phyloP scores from a whole-genome alignment of 2,888 invertebrate species.

The Plemyria rubiginata region DNA sequence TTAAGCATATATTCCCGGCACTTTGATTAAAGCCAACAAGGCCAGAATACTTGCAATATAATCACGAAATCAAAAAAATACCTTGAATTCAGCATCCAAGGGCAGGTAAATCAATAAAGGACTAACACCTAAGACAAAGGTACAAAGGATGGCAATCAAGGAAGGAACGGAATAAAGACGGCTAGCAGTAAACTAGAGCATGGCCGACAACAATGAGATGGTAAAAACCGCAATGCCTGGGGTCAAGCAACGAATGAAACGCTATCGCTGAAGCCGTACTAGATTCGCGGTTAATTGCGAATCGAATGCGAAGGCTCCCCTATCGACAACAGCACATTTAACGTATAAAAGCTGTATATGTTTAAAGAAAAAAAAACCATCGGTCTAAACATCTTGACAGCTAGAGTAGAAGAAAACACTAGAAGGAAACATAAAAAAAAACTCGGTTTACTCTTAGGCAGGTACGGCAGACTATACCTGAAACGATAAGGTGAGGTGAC shows the following conservation, averaged over 20 bases:
- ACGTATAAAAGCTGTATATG: not conserved
- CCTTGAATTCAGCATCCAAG: constrained; percentile 43
- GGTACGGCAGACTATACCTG: too few relatives aligned
- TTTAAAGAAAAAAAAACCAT: not conserved
- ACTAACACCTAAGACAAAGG: constrained; percentile 35
- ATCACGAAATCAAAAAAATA: constrained; percentile 41
- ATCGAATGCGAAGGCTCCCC: constrained; percentile 34
- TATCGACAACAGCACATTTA: constrained; percentile 7
- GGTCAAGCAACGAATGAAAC: constrained; percentile 60
- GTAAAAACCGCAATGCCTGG: constrained; percentile 59
- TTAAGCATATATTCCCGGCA: constrained; percentile 32
- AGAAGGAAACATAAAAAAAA: too few relatives aligned
- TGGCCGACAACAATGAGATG: constrained; percentile 48
- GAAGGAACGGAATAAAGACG: constrained; percentile 48
- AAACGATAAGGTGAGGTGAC: too few relatives aligned
- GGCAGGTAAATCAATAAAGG: constrained; percentile 53
- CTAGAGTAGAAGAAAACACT: too few relatives aligned
- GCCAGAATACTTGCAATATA: constrained; percentile 45
- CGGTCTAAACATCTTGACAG: too few relatives aligned
- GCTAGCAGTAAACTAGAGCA: constrained; percentile 53
- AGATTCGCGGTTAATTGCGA: constrained; percentile 54
- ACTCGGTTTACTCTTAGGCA: too few relatives aligned
- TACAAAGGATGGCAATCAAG: constrained; percentile 47
- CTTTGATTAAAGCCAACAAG: constrained; percentile 42
- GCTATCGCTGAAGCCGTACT: constrained; percentile 61